phyloP scores from a whole-genome alignment of 2,113 vertebrate species.

The Eonycteris spelaea region DNA sequence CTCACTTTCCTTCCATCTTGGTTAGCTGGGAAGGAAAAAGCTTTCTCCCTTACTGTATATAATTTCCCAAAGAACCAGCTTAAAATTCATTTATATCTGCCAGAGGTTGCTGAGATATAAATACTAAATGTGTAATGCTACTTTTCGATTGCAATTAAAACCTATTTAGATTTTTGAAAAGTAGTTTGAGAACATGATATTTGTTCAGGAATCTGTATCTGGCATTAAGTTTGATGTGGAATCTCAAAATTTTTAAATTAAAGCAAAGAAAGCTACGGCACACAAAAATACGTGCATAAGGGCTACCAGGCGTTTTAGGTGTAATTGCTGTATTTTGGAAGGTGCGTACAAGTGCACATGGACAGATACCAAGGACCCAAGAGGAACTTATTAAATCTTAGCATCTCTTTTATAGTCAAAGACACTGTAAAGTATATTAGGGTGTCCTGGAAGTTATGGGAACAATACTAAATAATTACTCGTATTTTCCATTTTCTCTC shows the following conservation, averaged over 20 bases:
- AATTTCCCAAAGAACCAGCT: constrained; percentile 47
- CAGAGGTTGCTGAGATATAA: constrained; percentile 35
- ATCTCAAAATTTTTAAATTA: constrained; percentile 16
- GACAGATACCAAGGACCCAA: not conserved
- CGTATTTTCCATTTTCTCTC: not conserved
- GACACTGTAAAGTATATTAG: not conserved
- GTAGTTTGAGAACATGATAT: not conserved
- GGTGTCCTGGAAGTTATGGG: not conserved
- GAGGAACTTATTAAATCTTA: constrained; percentile 7
- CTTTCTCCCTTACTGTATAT: constrained; percentile 36
- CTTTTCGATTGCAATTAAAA: constrained; percentile 28
- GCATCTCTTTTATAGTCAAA: not conserved
- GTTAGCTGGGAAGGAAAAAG: constrained; percentile 59
- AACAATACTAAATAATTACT: not conserved
- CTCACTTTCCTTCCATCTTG: constrained; percentile 50
- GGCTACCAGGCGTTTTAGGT: not conserved
- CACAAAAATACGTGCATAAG: not conserved
- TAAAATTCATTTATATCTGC: constrained; percentile 46
- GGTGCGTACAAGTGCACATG: not conserved
- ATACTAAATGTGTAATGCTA: not conserved
- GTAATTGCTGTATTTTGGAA: not conserved
- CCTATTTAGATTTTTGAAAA: constrained; percentile 11
- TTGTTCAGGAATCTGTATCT: not conserved
- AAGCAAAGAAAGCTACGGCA: not conserved
- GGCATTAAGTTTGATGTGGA: not conserved